Evolutionary conservation across 1,140 invertebrate species (phyloP).

Genomic region (Bombus balteatus): DNA sequence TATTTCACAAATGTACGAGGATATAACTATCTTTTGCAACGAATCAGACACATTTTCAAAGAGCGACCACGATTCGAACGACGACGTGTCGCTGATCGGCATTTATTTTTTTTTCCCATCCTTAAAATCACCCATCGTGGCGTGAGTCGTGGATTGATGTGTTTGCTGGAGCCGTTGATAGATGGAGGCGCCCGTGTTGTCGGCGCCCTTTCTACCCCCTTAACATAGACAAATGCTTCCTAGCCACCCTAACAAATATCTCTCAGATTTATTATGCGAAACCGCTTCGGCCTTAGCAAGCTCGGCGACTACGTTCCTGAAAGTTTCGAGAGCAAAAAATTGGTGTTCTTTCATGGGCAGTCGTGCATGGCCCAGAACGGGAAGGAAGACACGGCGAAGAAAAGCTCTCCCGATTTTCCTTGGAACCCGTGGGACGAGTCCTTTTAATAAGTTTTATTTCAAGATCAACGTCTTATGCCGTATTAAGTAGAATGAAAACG

Average conservation of each 20-base stretch:
- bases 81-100: conserved; percentile 47
- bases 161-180: conserved; percentile 78
- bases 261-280: conserved; percentile 81
- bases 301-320: conserved; percentile 62
- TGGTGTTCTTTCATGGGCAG: conserved; percentile 65
- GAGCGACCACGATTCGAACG: not conserved
- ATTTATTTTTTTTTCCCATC: conserved; percentile 68
- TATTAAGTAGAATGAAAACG: conserved; percentile 56
- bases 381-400: conserved; percentile 58
- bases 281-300: conserved; percentile 59
- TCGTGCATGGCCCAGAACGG: conserved; percentile 52
- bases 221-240: conserved; percentile 79
- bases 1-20: not conserved
- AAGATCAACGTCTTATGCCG: conserved; percentile 51
- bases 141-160: conserved; percentile 77
- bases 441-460: conserved; percentile 58
- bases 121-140: conserved; percentile 74
- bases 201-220: conserved; percentile 73
- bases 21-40: not conserved
- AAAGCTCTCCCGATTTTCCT: conserved; percentile 50
- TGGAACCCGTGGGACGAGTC: conserved; percentile 39
- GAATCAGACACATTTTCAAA: not conserved
- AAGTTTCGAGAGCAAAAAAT: conserved; percentile 68
- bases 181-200: conserved; percentile 77
- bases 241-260: conserved; percentile 75